phyloP scores from a whole-genome alignment of 2,888 invertebrate genomes.

The Digitonthophagus gazella region DNA sequence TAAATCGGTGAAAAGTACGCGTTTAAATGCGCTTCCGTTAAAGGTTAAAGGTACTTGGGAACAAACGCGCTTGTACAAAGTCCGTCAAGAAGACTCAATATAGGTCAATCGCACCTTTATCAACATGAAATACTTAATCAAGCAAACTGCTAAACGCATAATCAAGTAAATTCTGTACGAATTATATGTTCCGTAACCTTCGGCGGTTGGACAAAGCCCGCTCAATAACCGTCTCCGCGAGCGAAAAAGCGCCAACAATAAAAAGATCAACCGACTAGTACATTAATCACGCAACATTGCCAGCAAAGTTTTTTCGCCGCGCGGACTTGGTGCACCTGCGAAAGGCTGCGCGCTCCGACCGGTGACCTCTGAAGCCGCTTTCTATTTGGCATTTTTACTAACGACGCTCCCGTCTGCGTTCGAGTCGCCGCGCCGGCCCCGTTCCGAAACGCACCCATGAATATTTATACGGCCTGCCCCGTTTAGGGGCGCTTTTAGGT shows the following conservation, averaged over 20 bases:
- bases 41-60: neutral
- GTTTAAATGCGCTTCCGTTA: neutral
- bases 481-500: neutral
- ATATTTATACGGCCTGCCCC: neutral
- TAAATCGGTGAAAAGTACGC: neutral
- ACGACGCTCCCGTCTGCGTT: neutral
- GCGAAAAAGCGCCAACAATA: neutral
- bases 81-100: neutral
- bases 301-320: neutral
- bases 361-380: neutral
- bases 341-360: neutral
- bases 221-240: neutral
- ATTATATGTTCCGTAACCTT: no score
- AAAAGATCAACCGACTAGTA: conserved; percentile 11
- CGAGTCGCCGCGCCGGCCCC: neutral
- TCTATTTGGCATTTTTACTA: neutral
- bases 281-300: conserved; percentile 12
- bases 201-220: neutral
- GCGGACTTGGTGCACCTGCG: neutral
- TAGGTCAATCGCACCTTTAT: no score
- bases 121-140: neutral
- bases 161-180: neutral
- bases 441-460: neutral
- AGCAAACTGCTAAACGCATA: neutral
- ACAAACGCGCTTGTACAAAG: neutral